These are phyloP conservation scores for Cotesia congregata DNA, from an alignment of 2,888 invertebrate species.

Conservation along the genomic window DNA sequence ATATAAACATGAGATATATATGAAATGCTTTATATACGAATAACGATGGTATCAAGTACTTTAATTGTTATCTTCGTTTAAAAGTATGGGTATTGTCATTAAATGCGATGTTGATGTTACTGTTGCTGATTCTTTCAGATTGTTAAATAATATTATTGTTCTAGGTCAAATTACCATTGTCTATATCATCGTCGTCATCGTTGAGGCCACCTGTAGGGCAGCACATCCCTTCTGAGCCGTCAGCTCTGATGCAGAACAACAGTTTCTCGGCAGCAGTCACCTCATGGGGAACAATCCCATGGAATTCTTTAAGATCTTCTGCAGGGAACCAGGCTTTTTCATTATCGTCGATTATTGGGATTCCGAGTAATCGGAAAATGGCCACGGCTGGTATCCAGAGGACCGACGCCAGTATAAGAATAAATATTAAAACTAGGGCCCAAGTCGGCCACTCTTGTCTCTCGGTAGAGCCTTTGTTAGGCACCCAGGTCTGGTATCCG, in stretches of 20 bases:
- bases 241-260: constrained; percentile 87
- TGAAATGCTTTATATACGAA: neutral
- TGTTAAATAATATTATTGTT: constrained; percentile 34
- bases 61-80: neutral
- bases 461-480: constrained; percentile 80
- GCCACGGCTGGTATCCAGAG: constrained; percentile 91
- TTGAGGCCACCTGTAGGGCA: constrained; percentile 79
- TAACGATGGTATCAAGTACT: neutral
- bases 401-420: constrained; percentile 84
- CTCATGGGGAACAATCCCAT: constrained; percentile 88
- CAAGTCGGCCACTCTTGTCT: constrained; percentile 89
- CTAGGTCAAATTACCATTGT: constrained; percentile 64
- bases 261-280: constrained; percentile 83
- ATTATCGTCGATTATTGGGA: constrained; percentile 87
- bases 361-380: constrained; percentile 83
- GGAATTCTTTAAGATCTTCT: constrained; percentile 88
- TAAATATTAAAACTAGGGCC: constrained; percentile 82
- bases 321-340: constrained; percentile 95
- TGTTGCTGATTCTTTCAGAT: neutral
- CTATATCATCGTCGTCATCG: constrained; percentile 70
- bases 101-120: neutral
- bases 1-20: neutral
- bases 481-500: constrained; percentile 88
- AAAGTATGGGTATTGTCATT: neutral
- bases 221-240: constrained; percentile 87